A percentile compares a stretch with the other conserved stretches of the same genome.
These are phyloP conservation scores for Microctenopoma steveboyesi DNA, from an alignment of 2,797 vertebrate species.

Conservation along the genomic window DNA sequence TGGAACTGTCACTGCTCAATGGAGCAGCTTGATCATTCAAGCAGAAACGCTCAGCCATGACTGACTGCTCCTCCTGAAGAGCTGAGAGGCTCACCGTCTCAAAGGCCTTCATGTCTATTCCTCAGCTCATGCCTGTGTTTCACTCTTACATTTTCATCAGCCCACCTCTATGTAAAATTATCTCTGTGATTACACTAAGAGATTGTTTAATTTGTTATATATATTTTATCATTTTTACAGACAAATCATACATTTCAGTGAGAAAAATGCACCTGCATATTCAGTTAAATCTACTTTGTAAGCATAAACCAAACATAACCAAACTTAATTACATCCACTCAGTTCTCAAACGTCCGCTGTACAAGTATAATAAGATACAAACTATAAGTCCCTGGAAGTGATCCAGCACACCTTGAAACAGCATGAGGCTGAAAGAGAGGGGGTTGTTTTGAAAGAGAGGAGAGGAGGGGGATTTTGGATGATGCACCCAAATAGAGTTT, in stretches of 20 bases:
- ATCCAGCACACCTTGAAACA: slow-evolving; percentile 10
- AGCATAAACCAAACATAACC: not conserved
- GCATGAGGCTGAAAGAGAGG: not conserved
- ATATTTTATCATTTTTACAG: not conserved
- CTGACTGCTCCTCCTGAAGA: slow-evolving; percentile 44
- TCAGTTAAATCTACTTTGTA: too few relatives aligned
- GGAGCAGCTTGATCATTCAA: slow-evolving; percentile 30
- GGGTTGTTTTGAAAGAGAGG: slow-evolving; percentile 12
- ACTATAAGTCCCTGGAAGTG: slow-evolving; percentile 6
- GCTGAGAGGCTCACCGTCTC: slow-evolving; percentile 8
- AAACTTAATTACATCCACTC: slow-evolving; percentile 11
- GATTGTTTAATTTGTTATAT: not conserved
- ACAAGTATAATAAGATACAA: slow-evolving; percentile 1
- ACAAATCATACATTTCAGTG: not conserved
- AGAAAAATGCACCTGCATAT: not conserved
- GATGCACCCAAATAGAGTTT: not conserved
- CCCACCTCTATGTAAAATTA: slow-evolving; percentile 3
- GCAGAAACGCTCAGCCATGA: slow-evolving; percentile 38
- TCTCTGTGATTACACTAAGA: not conserved
- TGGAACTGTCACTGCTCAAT: slow-evolving; percentile 6
- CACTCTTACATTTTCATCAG: slow-evolving; percentile 41
- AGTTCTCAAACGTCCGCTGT: slow-evolving; percentile 2
- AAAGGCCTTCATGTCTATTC: slow-evolving; percentile 8
- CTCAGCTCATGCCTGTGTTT: slow-evolving; percentile 21
- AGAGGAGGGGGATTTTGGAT: slow-evolving; percentile 11